A percentile compares a stretch with the other conserved stretches of the same genome.
These are phyloP conservation scores for Microcaecilia unicolor DNA, from an alignment of 2,797 vertebrate genomes.

Conservation along the genomic window DNA sequence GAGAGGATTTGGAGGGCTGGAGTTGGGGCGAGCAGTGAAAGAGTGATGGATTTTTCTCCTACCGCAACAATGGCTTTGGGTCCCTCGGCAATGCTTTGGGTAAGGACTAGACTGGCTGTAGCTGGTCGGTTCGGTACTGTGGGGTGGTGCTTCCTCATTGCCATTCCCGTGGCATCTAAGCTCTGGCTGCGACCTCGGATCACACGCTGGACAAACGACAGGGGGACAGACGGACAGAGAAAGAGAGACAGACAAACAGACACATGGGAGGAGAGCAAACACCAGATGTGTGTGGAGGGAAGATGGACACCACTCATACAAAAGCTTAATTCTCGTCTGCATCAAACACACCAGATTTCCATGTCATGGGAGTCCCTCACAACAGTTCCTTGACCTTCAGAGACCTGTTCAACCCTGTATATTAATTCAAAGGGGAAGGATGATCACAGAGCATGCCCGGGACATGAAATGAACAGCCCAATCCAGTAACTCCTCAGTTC, in stretches of 20 bases:
- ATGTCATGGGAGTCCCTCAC: too few species aligned
- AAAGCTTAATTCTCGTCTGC: too few species aligned
- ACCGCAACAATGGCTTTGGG: conserved; percentile 46
- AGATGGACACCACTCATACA: conserved; percentile 7
- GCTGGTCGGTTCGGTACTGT: conserved; percentile 24
- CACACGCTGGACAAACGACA: conserved; percentile 59
- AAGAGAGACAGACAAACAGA: conserved; percentile 26
- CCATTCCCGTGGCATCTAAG: conserved; percentile 69
- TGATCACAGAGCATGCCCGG: too few species aligned
- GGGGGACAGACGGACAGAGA: conserved; percentile 42
- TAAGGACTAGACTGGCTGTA: conserved; percentile 43
- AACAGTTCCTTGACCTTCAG: too few species aligned
- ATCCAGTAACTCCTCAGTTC: too few species aligned
- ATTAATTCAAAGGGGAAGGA: too few species aligned
- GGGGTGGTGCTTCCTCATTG: conserved; percentile 38
- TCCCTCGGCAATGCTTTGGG: conserved; percentile 44
- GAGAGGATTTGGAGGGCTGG: not conserved
- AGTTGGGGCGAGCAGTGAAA: not conserved
- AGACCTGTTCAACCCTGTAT: too few species aligned
- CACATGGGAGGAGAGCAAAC: conserved; percentile 9
- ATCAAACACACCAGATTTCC: too few species aligned
- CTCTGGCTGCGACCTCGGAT: conserved; percentile 83
- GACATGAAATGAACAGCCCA: too few species aligned
- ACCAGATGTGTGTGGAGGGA: conserved; percentile 1
- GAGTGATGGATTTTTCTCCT: conserved; percentile 22